A percentile compares a stretch with the other conserved stretches of the same genome.
Evolutionary conservation across 2,888 invertebrate species (phyloP).

Genomic region (Diaperis boleti): DNA sequence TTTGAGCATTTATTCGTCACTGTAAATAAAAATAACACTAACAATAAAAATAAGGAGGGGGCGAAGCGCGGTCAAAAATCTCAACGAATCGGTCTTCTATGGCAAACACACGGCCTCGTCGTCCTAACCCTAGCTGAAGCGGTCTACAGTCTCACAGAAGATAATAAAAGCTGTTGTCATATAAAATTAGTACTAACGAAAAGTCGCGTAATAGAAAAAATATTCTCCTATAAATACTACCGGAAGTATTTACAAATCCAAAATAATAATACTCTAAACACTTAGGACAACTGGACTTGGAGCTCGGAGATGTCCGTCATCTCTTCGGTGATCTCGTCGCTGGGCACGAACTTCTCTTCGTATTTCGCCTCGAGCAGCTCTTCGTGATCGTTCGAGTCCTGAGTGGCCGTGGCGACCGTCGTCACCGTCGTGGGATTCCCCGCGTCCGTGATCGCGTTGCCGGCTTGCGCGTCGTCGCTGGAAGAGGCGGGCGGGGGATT

Average conservation of each 20-base stretch:
- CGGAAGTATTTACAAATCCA: conserved; percentile 31
- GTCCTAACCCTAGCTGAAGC: conserved; percentile 26
- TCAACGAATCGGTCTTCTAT: conserved; percentile 6
- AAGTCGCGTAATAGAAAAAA: conserved; percentile 15
- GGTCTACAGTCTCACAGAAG: conserved; percentile 5
- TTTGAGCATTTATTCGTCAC: conserved; percentile 31
- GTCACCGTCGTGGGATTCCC: conserved; percentile 20
- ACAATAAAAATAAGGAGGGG: conserved; percentile 24
- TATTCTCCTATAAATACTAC: conserved; percentile 23
- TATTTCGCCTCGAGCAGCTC: conserved; percentile 61
- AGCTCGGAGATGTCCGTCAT: conserved; percentile 64
- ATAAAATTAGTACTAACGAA: conserved; percentile 10
- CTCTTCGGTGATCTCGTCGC: conserved; percentile 60
- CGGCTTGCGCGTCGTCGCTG: conserved; percentile 55
- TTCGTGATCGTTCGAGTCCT: conserved; percentile 52
- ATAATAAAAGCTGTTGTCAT: conserved; percentile 13
- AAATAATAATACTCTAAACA: conserved; percentile 22
- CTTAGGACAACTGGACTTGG: conserved; percentile 63
- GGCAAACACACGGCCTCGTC: conserved; percentile 14
- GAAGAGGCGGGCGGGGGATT: conserved; percentile 54
- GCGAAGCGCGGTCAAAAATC: conserved; percentile 30
- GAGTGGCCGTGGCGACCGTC: conserved; percentile 47
- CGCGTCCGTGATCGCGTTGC: conserved; percentile 55
- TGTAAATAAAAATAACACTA: conserved; percentile 22
- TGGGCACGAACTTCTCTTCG: conserved; percentile 59